Evolutionary conservation across 2,797 vertebrate genomes (phyloP).

Genomic region (Platyrinchus mystaceus): DNA sequence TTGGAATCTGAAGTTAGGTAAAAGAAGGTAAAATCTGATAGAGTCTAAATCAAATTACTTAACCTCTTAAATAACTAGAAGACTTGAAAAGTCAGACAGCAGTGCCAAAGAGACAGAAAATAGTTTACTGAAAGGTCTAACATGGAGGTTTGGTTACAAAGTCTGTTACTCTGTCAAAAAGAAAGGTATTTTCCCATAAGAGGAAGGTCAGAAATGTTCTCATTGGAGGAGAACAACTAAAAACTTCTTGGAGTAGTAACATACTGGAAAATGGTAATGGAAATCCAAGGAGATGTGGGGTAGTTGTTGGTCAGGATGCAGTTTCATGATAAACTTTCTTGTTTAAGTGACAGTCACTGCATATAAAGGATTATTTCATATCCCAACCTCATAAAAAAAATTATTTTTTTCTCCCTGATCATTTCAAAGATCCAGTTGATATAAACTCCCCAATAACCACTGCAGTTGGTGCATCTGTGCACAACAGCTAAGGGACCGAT

Average conservation of each 20-base stretch:
- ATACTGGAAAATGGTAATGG: neutral
- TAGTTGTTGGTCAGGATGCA: neutral
- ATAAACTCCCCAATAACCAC: neutral
- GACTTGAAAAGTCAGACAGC: neutral
- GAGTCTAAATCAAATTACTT: neutral
- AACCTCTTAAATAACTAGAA: neutral
- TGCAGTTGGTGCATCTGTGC: neutral
- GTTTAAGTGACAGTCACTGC: neutral
- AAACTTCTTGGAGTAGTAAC: neutral
- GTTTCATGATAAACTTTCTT: neutral
- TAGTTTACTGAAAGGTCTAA: neutral
- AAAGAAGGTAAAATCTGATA: no score
- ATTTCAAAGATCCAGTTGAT: neutral
- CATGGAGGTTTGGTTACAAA: neutral
- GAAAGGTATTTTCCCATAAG: neutral
- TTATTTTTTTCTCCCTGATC: fast-evolving
- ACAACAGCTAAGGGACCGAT: neutral
- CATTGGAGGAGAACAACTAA: neutral
- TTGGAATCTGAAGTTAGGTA: neutral
- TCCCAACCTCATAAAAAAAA: fast-evolving
- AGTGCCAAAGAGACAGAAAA: neutral
- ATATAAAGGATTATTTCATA: neutral
- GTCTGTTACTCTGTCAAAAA: neutral
- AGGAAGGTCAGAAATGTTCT: neutral
- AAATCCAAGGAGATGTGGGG: neutral